Conservation (phyloP, 1,140 invertebrate species). For the Plutomurus gul region DNA sequence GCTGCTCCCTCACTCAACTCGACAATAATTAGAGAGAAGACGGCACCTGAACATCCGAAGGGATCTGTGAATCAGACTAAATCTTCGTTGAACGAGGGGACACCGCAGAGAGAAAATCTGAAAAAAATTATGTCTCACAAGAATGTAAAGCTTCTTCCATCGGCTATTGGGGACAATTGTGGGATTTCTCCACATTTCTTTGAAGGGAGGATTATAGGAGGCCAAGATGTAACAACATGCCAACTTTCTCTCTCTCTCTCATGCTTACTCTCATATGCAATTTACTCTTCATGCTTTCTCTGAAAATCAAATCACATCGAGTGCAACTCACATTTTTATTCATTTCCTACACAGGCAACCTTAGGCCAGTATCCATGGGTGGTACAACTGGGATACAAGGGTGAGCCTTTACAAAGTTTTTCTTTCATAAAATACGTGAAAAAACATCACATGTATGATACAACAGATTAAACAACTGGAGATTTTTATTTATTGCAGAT, state of each 20-base stretch:
- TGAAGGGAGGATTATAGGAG: neutral
- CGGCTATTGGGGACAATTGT: neutral
- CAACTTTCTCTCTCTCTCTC: neutral
- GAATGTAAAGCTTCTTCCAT: neutral
- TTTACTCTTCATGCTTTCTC: neutral
- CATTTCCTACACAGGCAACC: neutral
- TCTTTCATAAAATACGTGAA: no score
- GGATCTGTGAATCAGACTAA: constrained; percentile 64
- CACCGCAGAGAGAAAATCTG: neutral
- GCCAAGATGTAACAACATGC: neutral
- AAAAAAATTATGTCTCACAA: neutral
- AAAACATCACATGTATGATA: neutral
- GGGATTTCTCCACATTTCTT: neutral
- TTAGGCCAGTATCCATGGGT: neutral
- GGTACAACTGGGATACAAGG: neutral
- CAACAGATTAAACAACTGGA: neutral
- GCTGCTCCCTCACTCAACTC: neutral
- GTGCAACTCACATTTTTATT: no score
- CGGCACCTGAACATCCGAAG: constrained; percentile 60
- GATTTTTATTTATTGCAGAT: neutral
- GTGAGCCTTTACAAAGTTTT: no score
- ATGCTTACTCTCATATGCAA: neutral
- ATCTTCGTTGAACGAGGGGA: constrained; percentile 59
- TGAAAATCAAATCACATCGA: no score
- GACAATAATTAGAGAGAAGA: neutral